Conservation (phyloP, 2,113 vertebrate genomes). For the Camarhynchus parvulus region DNA sequence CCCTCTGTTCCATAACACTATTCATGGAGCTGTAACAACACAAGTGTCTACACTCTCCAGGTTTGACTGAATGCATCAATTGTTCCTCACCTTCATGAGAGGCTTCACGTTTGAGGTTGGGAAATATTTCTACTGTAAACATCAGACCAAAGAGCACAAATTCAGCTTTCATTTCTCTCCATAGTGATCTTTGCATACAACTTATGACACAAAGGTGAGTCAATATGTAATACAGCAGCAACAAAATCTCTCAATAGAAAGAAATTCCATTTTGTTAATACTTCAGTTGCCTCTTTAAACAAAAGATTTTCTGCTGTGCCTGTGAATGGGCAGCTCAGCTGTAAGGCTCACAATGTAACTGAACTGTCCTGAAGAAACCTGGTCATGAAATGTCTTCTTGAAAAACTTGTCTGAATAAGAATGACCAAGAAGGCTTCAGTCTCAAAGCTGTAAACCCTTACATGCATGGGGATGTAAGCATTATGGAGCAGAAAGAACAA, state of each 20-base stretch:
- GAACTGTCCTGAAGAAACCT: background rate
- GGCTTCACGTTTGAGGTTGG: conserved; percentile 7
- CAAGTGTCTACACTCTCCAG: background rate
- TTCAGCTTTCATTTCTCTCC: conserved; percentile 45
- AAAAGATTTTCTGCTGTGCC: background rate
- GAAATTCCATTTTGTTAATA: background rate
- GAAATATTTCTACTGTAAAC: conserved; percentile 60
- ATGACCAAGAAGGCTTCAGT: background rate
- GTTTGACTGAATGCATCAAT: conserved; percentile 37
- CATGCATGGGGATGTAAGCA: background rate
- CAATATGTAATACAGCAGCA: background rate
- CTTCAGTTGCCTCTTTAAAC: conserved; percentile 17
- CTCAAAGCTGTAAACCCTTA: background rate
- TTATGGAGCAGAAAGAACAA: background rate
- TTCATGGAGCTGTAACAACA: background rate
- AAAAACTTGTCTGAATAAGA: background rate
- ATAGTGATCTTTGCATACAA: conserved; percentile 33
- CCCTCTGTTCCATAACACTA: background rate
- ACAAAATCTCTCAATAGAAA: background rate
- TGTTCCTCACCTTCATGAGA: conserved; percentile 20
- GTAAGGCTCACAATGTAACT: background rate
- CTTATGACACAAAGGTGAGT: background rate
- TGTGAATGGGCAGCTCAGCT: background rate
- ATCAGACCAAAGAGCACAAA: conserved; percentile 13
- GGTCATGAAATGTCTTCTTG: background rate